Evolutionary conservation across 2,888 invertebrate genomes (phyloP).

Genomic region (Mythimna loreyi): DNA sequence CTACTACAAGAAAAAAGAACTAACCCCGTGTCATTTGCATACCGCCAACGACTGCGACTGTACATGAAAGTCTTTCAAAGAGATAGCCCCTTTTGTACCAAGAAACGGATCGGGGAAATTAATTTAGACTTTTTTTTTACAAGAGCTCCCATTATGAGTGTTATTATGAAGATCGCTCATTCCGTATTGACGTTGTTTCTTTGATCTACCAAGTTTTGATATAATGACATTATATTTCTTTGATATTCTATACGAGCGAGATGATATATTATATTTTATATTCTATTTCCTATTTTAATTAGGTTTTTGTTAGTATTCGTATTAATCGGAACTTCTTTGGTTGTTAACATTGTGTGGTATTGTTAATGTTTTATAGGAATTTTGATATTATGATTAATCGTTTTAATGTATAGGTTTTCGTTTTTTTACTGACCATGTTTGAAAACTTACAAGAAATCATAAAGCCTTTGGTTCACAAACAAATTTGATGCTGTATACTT

Average conservation of each 20-base stretch:
- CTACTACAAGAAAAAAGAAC: constrained; percentile 38
- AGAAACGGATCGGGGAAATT: constrained; percentile 84
- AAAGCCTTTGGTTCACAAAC: not conserved
- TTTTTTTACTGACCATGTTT: not conserved
- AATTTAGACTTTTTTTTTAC: constrained; percentile 82
- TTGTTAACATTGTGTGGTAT: constrained; percentile 15
- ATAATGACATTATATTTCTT: constrained; percentile 86
- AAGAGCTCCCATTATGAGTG: constrained; percentile 68
- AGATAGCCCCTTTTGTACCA: constrained; percentile 81
- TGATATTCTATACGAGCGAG: constrained; percentile 76
- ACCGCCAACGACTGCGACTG: constrained; percentile 62
- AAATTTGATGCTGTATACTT: not conserved
- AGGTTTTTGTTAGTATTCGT: constrained; percentile 56
- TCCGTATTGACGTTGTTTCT: constrained; percentile 81
- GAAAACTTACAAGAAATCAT: not conserved
- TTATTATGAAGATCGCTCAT: constrained; percentile 68
- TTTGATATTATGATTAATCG: not conserved
- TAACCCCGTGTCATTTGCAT: constrained; percentile 60
- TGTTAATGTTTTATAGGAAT: constrained; percentile 31
- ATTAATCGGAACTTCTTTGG: constrained; percentile 44
- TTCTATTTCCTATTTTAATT: constrained; percentile 68
- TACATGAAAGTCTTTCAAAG: constrained; percentile 83
- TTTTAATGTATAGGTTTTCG: not conserved
- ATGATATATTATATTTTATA: constrained; percentile 68
- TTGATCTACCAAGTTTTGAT: constrained; percentile 80